Evolutionary conservation across 2,888 invertebrate genomes (phyloP).

Genomic region (Spicauda simplicius): DNA sequence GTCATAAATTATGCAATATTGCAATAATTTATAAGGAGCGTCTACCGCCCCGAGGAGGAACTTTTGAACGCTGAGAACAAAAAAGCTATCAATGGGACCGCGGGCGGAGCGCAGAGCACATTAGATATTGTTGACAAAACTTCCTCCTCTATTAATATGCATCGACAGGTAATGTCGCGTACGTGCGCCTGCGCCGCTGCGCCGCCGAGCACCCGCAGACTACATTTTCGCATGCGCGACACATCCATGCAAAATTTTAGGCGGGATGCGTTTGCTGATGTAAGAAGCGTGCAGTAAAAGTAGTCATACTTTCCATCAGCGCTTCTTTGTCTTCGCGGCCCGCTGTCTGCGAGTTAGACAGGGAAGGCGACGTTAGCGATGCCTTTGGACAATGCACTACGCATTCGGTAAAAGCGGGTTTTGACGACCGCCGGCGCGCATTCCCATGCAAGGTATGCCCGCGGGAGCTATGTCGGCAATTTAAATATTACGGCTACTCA

Average conservation of each 20-base stretch:
- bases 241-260: slow-evolving; percentile 84
- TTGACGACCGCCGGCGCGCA: slow-evolving; percentile 76
- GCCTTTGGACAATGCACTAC: slow-evolving; percentile 73
- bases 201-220: slow-evolving; percentile 53
- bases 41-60: slow-evolving; percentile 60
- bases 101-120: slow-evolving; percentile 72
- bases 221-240: slow-evolving; percentile 77
- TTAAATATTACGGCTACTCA: slow-evolving; percentile 83
- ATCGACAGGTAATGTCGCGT: slow-evolving; percentile 78
- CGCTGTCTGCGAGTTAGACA: slow-evolving; percentile 66
- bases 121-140: slow-evolving; percentile 85
- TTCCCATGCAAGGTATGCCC: slow-evolving; percentile 83
- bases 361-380: slow-evolving; percentile 64
- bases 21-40: slow-evolving; percentile 71
- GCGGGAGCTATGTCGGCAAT: slow-evolving; percentile 81
- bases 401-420: slow-evolving; percentile 82
- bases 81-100: slow-evolving; percentile 80
- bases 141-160: slow-evolving; percentile 83
- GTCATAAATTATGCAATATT: slow-evolving; percentile 74
- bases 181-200: slow-evolving; percentile 72
- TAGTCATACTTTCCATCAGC: slow-evolving; percentile 67
- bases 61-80: slow-evolving; percentile 64
- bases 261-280: slow-evolving; percentile 80
- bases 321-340: slow-evolving; percentile 67
- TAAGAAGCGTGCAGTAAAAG: slow-evolving; percentile 72